Evolutionary conservation across 92 coral and sea anemone species (phyloP).

Genomic region (Nematostella vectensis): DNA sequence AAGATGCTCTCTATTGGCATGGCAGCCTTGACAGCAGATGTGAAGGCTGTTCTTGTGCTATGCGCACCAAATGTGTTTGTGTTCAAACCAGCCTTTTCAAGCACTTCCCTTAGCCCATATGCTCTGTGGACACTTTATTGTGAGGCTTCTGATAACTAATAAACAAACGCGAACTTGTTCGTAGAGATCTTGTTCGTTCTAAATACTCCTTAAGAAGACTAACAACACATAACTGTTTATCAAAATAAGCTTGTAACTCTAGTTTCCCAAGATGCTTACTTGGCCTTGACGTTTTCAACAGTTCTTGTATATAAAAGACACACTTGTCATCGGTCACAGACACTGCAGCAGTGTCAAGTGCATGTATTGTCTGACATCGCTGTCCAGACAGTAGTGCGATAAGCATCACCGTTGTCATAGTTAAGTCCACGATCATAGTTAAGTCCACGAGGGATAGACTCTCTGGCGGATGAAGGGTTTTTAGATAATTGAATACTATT

Average conservation of each 20-base stretch:
- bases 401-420: slow-evolving; percentile 42
- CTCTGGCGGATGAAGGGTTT: slow-evolving; percentile 26
- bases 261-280: slow-evolving; percentile 28
- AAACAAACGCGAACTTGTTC: slow-evolving; percentile 21
- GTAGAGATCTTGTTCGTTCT: slow-evolving; percentile 13
- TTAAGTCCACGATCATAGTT: slow-evolving; percentile 32
- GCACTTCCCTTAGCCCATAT: slow-evolving; percentile 28
- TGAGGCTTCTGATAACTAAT: slow-evolving; percentile 31
- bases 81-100: slow-evolving; percentile 35
- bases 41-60: slow-evolving; percentile 49
- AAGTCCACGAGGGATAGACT: slow-evolving; percentile 26
- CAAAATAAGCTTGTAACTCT: slow-evolving; percentile 11
- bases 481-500: slow-evolving; percentile 26
- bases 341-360: slow-evolving; percentile 19
- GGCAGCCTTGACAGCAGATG: slow-evolving; percentile 28
- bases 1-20: slow-evolving; percentile 22
- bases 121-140: slow-evolving; percentile 20
- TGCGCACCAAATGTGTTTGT: slow-evolving; percentile 34
- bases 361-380: slow-evolving; percentile 48
- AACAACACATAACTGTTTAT: slow-evolving; percentile 24
- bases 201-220: slow-evolving; percentile 20
- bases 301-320: slow-evolving; percentile 27
- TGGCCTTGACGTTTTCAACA: slow-evolving; percentile 28
- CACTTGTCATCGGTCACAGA: slow-evolving; percentile 16
- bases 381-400: slow-evolving; percentile 47